Percentiles rank a stretch among this genome's conserved stretches.
These are phyloP conservation scores for Schmidtea mediterranea DNA, from an alignment of 1,140 invertebrate genomes.

Conservation along the genomic window DNA sequence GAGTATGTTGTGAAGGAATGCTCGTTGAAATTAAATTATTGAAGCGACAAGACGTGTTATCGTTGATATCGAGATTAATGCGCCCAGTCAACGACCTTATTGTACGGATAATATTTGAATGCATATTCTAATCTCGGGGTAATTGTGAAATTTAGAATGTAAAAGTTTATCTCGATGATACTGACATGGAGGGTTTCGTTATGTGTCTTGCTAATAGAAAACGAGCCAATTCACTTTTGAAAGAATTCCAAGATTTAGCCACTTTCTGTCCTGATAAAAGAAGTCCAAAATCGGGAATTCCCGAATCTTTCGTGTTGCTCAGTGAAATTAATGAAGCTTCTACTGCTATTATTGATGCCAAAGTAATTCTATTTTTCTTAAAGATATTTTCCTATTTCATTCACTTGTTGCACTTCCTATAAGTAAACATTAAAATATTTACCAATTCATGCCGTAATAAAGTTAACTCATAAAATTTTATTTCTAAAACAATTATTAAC, in stretches of 20 bases:
- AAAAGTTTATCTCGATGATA: not conserved
- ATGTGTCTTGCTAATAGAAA: conserved; percentile 69
- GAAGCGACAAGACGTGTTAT: not conserved
- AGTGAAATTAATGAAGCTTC: conserved; percentile 65
- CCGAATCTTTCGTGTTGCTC: conserved; percentile 47
- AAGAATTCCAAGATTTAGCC: conserved; percentile 34
- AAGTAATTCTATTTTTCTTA: conserved; percentile 29
- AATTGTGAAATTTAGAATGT: not conserved
- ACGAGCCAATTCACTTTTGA: conserved; percentile 47
- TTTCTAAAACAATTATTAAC: no score
- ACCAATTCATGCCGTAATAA: no score
- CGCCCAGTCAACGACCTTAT: conserved; percentile 46
- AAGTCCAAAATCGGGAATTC: conserved; percentile 51
- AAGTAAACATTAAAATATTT: no score
- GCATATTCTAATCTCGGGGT: not conserved
- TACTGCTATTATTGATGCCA: conserved; percentile 49
- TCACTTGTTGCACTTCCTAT: no score
- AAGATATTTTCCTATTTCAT: not conserved
- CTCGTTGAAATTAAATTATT: not conserved
- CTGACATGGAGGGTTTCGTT: conserved; percentile 67
- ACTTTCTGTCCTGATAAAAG: conserved; percentile 70
- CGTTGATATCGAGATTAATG: conserved; percentile 18
- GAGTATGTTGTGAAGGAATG: not conserved
- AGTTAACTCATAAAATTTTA: no score
- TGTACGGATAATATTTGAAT: conserved; percentile 24